phyloP scores from a whole-genome alignment of 2,888 invertebrate species.

The Pandemis corylana region DNA sequence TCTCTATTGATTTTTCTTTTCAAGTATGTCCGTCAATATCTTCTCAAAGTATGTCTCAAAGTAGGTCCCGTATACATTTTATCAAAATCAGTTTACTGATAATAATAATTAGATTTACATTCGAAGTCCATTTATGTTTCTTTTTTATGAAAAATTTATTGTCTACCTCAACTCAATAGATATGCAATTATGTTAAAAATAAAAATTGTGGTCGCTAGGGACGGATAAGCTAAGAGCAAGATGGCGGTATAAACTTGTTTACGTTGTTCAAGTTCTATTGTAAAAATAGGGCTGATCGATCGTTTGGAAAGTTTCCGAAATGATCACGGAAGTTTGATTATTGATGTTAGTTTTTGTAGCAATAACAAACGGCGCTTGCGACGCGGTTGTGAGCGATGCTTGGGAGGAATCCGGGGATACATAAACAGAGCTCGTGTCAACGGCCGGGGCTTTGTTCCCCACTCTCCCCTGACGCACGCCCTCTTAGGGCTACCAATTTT shows the following conservation, averaged over 20 bases:
- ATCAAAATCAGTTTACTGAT: too few species aligned
- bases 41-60: too few species aligned
- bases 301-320: conserved; percentile 5
- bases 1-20: too few species aligned
- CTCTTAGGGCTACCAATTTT: conserved; percentile 29
- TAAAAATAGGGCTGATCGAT: conserved; percentile 5
- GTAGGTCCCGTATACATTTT: too few species aligned
- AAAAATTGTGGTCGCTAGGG: not conserved
- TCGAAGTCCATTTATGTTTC: too few species aligned
- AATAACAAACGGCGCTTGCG: conserved; percentile 61
- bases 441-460: conserved; percentile 73
- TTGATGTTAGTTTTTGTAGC: conserved; percentile 21
- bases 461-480: conserved; percentile 49
- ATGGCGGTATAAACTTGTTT: conserved; percentile 4
- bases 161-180: too few species aligned
- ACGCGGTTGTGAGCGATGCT: conserved; percentile 48
- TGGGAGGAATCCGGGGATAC: conserved; percentile 63
- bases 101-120: too few species aligned
- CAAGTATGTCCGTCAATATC: too few species aligned
- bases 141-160: too few species aligned
- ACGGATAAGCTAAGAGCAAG: not conserved
- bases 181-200: too few species aligned
- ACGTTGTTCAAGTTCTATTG: conserved; percentile 8
- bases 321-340: conserved; percentile 26
- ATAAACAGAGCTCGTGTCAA: conserved; percentile 83